phyloP scores from a whole-genome alignment of 2,888 invertebrate genomes.

The Tetanocera ferruginea region DNA sequence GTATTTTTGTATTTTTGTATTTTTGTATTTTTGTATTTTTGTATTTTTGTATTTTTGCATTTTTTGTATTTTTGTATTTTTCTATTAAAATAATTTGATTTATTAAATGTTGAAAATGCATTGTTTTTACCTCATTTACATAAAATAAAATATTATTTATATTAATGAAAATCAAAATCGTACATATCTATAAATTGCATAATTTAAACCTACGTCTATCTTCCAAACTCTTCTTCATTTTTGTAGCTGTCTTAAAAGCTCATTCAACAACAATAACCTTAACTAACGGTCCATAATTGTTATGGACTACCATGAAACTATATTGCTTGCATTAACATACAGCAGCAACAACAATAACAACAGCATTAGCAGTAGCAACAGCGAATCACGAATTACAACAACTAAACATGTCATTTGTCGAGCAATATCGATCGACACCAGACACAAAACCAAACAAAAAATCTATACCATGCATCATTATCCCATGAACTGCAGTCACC shows the following conservation, averaged over 20 bases:
- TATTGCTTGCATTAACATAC: background rate
- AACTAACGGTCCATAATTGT: conserved; percentile 15
- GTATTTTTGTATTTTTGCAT: too few relatives aligned
- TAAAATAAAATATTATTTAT: too few relatives aligned
- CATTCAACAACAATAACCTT: conserved; percentile 4
- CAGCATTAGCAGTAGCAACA: background rate
- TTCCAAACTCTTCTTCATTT: background rate
- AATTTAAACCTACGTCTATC: background rate
- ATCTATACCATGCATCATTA: conserved; percentile 14
- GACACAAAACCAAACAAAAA: background rate
- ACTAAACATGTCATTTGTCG: conserved; percentile 34
- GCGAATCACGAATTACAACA: background rate
- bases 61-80: too few relatives aligned
- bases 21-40: too few relatives aligned
- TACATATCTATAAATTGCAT: too few relatives aligned
- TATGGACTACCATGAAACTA: conserved; percentile 6
- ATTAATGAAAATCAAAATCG: too few relatives aligned
- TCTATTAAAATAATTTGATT: too few relatives aligned
- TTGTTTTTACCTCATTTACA: too few relatives aligned
- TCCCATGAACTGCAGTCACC: conserved; percentile 36
- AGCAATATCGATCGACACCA: conserved; percentile 32
- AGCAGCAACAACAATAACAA: background rate
- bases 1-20: too few relatives aligned
- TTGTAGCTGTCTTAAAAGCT: background rate
- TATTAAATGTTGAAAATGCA: too few relatives aligned